Base-by-base conservation (phyloP, 1,140 invertebrate genomes). In the Lordiphosa clarofinis region DNA sequence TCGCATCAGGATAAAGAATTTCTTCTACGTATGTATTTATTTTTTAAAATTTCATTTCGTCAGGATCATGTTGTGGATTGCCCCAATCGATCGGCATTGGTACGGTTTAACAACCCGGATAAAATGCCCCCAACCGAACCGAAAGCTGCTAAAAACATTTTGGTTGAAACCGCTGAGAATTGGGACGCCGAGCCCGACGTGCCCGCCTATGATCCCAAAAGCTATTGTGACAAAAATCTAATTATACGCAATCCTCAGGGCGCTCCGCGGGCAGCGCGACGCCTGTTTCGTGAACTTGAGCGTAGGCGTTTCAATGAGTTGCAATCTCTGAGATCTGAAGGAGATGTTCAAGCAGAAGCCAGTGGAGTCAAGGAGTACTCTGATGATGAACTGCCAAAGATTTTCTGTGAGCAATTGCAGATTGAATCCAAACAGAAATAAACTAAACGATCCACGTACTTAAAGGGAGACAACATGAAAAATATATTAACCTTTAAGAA, bases 181-280 rank as follows among this genome's bases (percentile, higher is more conserved):
- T 81, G 75, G 75, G 75, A 81, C 9, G 36, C 33, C 6, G 70
- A 71, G 1, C 68, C 73, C 8, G 33, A 49, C 1, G 56, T 13
- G 3, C 1, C 39, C 0, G 56, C 57, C 0, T 81, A 82, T 33
- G 10, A 81, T 55, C 71, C 76, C 19, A 19, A 19, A 19, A 19
- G 2, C 3, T 44, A 75, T 47, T 65, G 63, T 12, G 39, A 44
- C 1, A n/a, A 6, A 0, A 38, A 57, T 4, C 24, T 10, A 0
- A 5, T 75, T 2, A 40, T 72, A 8, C 49, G 38, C 1, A 55
- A 50, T 54, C 21, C 50, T 0, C 53, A 61, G 3, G 73, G 73
- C 2, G 31, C 13, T 6, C 0, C 56, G 1, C 31, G 24, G 4
- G 6, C 56, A 1, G 19, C 7, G 3, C 56, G 66, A 0, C 52